Base-by-base conservation (phyloP, 2,888 invertebrate genomes). In the Villa cingulata region DNA sequence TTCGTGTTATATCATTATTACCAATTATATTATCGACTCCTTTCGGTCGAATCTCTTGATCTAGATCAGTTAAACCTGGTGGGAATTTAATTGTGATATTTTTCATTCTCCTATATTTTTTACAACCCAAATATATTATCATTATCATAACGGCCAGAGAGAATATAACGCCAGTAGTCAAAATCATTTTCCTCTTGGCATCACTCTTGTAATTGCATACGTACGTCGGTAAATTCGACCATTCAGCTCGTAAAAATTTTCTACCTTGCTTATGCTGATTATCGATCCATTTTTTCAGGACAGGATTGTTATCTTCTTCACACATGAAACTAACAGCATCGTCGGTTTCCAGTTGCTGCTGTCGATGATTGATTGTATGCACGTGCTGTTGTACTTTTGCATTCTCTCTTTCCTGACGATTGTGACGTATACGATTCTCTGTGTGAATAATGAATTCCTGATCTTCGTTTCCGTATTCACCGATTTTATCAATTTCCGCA, bases 21-120 rank as follows among this genome's bases (percentile, higher is more conserved):
- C 12, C 32, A 40, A 53, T 52, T 7, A 53, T 48, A 45, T 55
- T 57, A 27, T 56, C 55, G 3, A 54, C 51, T 12, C 51, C 47
- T 41, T 60, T 60, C n/a, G 62, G 63, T 23, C 58, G 60, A 2
- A 60, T 50, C 6, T 58, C 58, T 18, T 59, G 59, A 45, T 59
- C 58, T 4, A 65, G 53, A 46, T 59, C 59, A 9, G 55, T 56
- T 34, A 63, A 48, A 12, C 65, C 66, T 16, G 60, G 57, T 9
- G 66, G 66, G 41, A 66, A 51, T 14, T 56, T 59, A 23, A 62
- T 54, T 14, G 58, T 54, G 45, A 66, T 66, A 42, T 65, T 61
- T 1, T 65, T 60, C 66, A 66, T 66, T 53, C 61, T 60, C 32
- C 57, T 57, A 37, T 57, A 59, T 48, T 66, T 65, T 14, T 61